Conservation (phyloP, 1,140 invertebrate genomes). For the Bombus soroeensis region DNA sequence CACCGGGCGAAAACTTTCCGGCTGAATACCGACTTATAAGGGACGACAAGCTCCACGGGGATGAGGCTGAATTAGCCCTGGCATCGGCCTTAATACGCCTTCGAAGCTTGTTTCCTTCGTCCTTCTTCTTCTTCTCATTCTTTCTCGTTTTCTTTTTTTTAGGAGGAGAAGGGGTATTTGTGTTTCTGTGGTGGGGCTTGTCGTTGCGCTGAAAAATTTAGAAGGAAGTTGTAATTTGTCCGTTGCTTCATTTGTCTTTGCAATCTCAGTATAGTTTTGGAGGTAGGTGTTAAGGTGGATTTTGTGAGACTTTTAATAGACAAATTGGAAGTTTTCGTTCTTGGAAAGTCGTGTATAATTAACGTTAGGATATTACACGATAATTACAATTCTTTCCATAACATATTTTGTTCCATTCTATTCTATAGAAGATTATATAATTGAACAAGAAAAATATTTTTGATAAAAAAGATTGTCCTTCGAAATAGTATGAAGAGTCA, state of each 20-base stretch:
- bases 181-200: neutral
- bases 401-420: too few relatives aligned
- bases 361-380: too few relatives aligned
- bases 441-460: too few relatives aligned
- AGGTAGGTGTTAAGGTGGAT: too few relatives aligned
- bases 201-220: neutral
- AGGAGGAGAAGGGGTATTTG: too few relatives aligned
- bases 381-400: too few relatives aligned
- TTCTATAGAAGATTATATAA: too few relatives aligned
- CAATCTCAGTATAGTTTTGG: neutral
- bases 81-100: conserved; percentile 21
- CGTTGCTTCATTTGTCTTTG: neutral
- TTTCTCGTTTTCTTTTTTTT: neutral
- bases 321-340: too few relatives aligned
- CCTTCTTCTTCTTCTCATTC: conserved; percentile 13
- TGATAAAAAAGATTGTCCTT: too few relatives aligned
- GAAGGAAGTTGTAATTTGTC: neutral
- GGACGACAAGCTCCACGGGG: conserved; percentile 18
- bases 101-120: conserved; percentile 2
- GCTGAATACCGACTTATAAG: conserved; percentile 49
- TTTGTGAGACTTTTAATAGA: too few relatives aligned
- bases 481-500: neutral
- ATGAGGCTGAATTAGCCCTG: conserved; percentile 32
- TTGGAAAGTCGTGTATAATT: too few relatives aligned
- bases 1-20: conserved; percentile 54